Conservation (phyloP, 2,888 invertebrate genomes). For the Eristalis arbustorum region DNA sequence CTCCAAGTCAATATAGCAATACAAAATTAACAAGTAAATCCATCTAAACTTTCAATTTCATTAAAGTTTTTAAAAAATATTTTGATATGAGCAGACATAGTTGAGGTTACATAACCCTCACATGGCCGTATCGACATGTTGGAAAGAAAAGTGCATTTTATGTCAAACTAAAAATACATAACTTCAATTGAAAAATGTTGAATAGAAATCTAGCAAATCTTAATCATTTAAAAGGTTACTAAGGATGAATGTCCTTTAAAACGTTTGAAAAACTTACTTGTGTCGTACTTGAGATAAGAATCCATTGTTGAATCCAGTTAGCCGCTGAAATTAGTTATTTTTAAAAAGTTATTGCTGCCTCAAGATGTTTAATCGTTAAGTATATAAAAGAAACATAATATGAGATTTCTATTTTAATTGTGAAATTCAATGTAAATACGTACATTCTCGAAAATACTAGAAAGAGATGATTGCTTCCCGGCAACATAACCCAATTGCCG, state of each 20-base stretch:
- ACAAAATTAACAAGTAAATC: neutral
- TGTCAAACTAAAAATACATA: neutral
- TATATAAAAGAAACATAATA: neutral
- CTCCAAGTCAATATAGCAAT: too few relatives aligned
- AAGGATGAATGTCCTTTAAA: slow-evolving; percentile 74
- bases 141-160: neutral
- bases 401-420: slow-evolving; percentile 10
- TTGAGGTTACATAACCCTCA: slow-evolving; percentile 70
- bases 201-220: neutral
- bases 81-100: neutral
- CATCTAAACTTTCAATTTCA: neutral
- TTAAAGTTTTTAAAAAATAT: neutral
- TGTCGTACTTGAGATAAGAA: slow-evolving; percentile 74
- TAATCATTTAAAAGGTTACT: neutral
- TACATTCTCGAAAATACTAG: slow-evolving; percentile 78
- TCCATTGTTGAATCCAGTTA: slow-evolving; percentile 75
- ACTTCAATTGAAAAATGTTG: neutral
- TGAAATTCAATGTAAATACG: slow-evolving; percentile 71
- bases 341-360: too few relatives aligned
- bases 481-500: slow-evolving; percentile 70
- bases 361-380: neutral
- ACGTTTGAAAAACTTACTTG: slow-evolving; percentile 75
- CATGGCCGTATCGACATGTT: slow-evolving; percentile 47
- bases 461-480: slow-evolving; percentile 73
- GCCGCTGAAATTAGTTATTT: slow-evolving; percentile 70